These are phyloP conservation scores for Empidonax traillii DNA, from an alignment of 2,113 vertebrate genomes.

Conservation along the genomic window DNA sequence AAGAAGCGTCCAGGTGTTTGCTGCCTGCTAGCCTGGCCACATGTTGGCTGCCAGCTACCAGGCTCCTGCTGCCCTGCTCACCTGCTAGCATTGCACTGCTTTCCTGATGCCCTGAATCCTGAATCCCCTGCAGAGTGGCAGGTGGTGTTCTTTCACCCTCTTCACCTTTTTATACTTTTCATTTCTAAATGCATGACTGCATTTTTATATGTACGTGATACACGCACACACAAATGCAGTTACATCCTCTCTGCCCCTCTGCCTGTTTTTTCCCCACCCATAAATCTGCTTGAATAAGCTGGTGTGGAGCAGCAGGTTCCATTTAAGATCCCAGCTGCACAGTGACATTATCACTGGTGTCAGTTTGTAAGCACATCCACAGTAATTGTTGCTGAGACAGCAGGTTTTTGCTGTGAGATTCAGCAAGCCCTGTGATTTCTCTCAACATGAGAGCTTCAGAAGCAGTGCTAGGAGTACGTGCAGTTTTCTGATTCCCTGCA, in stretches of 20 bases:
- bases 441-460: background rate
- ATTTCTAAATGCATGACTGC: background rate
- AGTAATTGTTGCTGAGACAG: conserved; percentile 37
- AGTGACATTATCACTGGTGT: conserved; percentile 28
- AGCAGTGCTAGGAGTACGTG: background rate
- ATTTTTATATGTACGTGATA: background rate
- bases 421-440: background rate
- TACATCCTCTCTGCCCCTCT: background rate
- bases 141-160: background rate
- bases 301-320: conserved; percentile 3
- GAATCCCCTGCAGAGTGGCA: background rate
- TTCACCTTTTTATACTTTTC: background rate
- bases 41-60: background rate
- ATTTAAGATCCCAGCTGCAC: conserved; percentile 24
- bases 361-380: conserved; percentile 9
- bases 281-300: background rate
- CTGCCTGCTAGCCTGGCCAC: background rate
- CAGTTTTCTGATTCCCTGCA: background rate
- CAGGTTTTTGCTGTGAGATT: conserved; percentile 19
- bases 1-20: background rate
- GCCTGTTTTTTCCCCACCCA: background rate
- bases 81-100: background rate
- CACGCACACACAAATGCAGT: rapidly evolving
- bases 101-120: background rate
- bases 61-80: background rate